Conservation (phyloP, 1,140 invertebrate species). For the Pseudomyrmex flavicornis region DNA sequence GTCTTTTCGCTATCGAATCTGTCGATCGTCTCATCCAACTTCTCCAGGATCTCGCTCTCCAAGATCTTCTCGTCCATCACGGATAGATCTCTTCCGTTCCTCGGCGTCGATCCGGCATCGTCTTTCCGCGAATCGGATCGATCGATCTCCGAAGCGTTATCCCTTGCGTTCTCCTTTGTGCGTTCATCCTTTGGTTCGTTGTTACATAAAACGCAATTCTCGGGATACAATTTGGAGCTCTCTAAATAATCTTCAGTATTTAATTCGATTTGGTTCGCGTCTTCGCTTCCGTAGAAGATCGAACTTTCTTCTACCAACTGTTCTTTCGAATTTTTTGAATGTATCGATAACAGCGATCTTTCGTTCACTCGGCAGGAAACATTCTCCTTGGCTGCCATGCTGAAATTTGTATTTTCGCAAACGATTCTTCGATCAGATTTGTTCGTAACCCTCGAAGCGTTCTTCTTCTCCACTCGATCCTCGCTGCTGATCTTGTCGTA, state of each 20-base stretch:
- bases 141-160: constrained; percentile 7
- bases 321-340: background rate
- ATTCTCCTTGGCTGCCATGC: constrained; percentile 69
- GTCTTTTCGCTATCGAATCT: constrained; percentile 77
- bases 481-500: constrained; percentile 54
- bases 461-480: constrained; percentile 57
- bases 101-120: background rate
- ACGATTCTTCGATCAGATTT: constrained; percentile 38
- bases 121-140: background rate
- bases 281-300: constrained; percentile 38
- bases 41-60: constrained; percentile 78
- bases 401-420: constrained; percentile 77
- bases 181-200: constrained; percentile 25
- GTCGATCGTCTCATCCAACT: constrained; percentile 81
- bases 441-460: constrained; percentile 23
- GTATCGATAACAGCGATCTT: background rate
- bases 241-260: constrained; percentile 42
- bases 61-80: constrained; percentile 60
- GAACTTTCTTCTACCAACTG: constrained; percentile 15
- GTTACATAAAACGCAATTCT: constrained; percentile 16
- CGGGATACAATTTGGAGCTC: constrained; percentile 66
- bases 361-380: constrained; percentile 46
- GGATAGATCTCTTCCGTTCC: background rate
- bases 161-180: background rate
- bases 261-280: constrained; percentile 13